A percentile compares a stretch with the other conserved stretches of the same genome.
Conservation (phyloP, 2,888 invertebrate genomes). For the Zootermopsis nevadensis region DNA sequence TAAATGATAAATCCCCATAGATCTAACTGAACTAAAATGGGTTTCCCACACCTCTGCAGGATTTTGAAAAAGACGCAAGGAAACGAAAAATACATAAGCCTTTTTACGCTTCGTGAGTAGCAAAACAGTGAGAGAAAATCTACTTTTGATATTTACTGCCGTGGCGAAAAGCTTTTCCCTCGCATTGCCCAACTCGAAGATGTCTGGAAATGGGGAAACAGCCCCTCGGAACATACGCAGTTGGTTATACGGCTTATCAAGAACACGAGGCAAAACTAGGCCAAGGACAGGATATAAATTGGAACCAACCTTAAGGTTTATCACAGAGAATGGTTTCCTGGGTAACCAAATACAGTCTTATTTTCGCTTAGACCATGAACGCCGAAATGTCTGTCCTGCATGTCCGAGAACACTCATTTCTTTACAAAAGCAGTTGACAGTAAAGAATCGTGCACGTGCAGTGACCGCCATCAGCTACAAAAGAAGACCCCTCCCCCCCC, state of each 20-base stretch:
- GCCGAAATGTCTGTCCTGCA: not conserved
- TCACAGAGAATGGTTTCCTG: constrained; percentile 1
- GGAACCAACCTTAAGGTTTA: not conserved
- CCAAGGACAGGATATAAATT: not conserved
- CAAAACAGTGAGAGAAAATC: constrained; percentile 23
- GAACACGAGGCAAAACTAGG: not conserved
- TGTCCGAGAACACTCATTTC: constrained; percentile 18
- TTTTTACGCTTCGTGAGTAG: not conserved
- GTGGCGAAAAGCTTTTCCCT: not conserved
- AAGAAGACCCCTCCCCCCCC: not conserved
- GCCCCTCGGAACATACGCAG: constrained; percentile 3
- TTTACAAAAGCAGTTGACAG: constrained; percentile 31
- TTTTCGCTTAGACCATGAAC: no score
- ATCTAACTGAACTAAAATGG: not conserved
- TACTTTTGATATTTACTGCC: constrained; percentile 26
- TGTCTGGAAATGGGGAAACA: not conserved
- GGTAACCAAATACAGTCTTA: not conserved
- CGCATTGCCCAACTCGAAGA: not conserved
- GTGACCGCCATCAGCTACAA: constrained; percentile 24
- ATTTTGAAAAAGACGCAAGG: not conserved
- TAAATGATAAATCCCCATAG: constrained; percentile 12
- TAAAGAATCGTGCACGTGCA: constrained; percentile 9
- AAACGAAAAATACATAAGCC: not conserved
- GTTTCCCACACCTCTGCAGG: not conserved
- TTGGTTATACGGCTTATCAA: not conserved